These are phyloP conservation scores for Pardalotus punctatus DNA, from an alignment of 2,113 vertebrate genomes.

Conservation along the genomic window DNA sequence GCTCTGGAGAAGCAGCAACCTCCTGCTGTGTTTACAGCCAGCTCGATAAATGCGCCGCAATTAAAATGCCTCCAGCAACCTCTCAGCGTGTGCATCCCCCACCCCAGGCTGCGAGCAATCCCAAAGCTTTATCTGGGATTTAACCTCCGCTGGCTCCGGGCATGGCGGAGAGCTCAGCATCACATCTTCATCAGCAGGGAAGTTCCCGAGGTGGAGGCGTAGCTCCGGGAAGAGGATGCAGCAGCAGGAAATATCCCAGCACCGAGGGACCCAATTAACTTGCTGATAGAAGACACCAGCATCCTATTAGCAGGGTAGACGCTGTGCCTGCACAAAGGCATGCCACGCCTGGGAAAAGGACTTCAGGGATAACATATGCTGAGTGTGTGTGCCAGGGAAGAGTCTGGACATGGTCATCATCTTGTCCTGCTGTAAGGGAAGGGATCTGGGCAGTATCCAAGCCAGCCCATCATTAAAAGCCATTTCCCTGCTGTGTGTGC, in stretches of 20 bases:
- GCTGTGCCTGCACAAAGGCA: neutral
- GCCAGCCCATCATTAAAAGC: fast-evolving
- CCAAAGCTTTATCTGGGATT: neutral
- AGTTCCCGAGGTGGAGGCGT: neutral
- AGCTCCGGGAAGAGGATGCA: neutral
- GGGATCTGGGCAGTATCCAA: neutral
- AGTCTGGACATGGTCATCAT: neutral
- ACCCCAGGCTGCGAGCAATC: neutral
- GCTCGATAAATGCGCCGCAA: neutral
- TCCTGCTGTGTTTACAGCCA: neutral
- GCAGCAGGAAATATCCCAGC: slow-evolving; percentile 1
- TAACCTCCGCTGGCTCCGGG: neutral
- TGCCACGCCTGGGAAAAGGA: neutral
- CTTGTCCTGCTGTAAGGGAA: neutral
- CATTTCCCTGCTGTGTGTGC: fast-evolving
- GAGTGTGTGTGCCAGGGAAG: neutral
- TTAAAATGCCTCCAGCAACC: neutral
- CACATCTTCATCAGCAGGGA: neutral
- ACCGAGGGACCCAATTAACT: neutral
- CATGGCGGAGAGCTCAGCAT: neutral
- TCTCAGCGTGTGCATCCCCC: neutral
- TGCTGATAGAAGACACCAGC: neutral
- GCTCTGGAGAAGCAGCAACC: neutral
- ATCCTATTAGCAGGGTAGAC: neutral
- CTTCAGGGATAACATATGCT: neutral